A percentile compares a stretch with the other conserved stretches of the same genome.
Conservation (phyloP, 2,113 vertebrate species). For the Leucosticte australis region DNA sequence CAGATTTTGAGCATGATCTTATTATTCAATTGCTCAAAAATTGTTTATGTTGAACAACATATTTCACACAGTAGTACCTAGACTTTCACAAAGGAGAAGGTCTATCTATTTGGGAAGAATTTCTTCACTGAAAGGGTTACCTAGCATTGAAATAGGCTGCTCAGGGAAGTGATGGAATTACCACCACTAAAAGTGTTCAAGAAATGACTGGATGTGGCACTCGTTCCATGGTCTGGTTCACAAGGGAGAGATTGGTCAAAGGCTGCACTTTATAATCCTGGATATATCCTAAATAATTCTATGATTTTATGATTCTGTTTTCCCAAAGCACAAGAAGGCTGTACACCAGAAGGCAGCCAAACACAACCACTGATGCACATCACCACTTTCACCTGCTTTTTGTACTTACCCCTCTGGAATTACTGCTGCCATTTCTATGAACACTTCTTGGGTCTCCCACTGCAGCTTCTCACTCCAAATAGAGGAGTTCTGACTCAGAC, state of each 20-base stretch:
- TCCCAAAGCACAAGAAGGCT: neutral
- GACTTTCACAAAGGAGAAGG: neutral
- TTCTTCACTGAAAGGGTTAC: neutral
- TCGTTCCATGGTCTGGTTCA: accelerated
- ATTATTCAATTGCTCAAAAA: neutral
- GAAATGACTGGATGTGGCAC: neutral
- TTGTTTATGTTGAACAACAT: neutral
- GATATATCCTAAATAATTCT: neutral
- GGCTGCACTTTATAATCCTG: neutral
- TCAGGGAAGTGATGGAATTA: neutral
- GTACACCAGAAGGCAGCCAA: neutral
- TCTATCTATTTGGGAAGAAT: neutral
- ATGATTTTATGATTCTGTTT: neutral
- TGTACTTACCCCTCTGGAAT: neutral
- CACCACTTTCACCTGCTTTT: neutral
- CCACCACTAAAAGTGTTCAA: neutral
- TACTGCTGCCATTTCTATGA: accelerated
- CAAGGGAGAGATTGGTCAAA: accelerated
- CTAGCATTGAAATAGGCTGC: neutral
- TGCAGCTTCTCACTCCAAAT: neutral
- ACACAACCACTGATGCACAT: neutral
- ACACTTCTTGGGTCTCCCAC: neutral
- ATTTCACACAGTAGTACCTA: neutral
- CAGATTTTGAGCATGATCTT: neutral
- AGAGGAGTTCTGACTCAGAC: neutral